A percentile compares a stretch with the other conserved stretches of the same genome.
phyloP scores from a whole-genome alignment of 2,113 vertebrate genomes.

The Triplophysa siluroides region DNA sequence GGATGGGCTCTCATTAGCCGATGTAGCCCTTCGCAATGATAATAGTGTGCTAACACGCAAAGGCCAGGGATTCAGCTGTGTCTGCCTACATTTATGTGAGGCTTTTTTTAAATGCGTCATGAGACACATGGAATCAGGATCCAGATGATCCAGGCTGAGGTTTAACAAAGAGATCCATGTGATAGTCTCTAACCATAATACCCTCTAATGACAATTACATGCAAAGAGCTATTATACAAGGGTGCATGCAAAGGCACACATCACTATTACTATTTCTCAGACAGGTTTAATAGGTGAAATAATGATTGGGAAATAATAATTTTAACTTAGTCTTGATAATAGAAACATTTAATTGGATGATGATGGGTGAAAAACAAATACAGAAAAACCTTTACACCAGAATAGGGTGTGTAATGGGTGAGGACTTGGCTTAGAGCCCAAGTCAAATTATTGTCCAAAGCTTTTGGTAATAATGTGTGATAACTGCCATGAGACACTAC shows the following conservation, averaged over 20 bases:
- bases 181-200: conserved; percentile 40
- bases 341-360: neutral
- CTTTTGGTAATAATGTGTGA: conserved; percentile 10
- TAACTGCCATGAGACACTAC: conserved; percentile 9
- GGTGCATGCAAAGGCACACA: neutral
- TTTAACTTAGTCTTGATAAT: conserved; percentile 1
- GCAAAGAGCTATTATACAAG: neutral
- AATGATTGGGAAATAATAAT: too few species aligned
- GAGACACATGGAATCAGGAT: conserved; percentile 41
- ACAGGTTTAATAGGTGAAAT: conserved; percentile 10
- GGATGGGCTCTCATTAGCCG: conserved; percentile 55
- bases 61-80: conserved; percentile 62
- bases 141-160: conserved; percentile 59
- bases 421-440: neutral
- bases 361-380: neutral
- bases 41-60: conserved; percentile 62
- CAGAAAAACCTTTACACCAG: neutral
- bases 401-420: conserved; percentile 16
- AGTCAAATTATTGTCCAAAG: conserved; percentile 5
- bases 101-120: neutral
- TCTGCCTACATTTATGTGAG: conserved; percentile 46
- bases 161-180: conserved; percentile 63
- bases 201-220: conserved; percentile 34
- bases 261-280: neutral
- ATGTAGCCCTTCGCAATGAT: conserved; percentile 49